Evolutionary conservation across 2,113 vertebrate species (phyloP).

Genomic region (Thamnophis sirtalis): DNA sequence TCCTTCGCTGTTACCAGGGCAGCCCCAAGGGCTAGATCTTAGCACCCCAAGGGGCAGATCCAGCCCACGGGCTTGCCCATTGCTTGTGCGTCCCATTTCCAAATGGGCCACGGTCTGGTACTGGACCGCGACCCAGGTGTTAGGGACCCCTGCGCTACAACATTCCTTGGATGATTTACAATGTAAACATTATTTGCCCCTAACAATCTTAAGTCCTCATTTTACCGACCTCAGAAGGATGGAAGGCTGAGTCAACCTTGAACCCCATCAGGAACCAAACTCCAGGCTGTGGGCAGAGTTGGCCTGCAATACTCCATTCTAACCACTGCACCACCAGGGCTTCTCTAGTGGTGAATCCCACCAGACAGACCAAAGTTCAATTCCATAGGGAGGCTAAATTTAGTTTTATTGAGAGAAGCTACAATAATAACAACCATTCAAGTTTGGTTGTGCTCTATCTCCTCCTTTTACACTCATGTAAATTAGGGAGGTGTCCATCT

Average conservation of each 20-base stretch:
- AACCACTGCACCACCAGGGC: background rate
- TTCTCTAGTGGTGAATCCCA: background rate
- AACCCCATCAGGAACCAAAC: background rate
- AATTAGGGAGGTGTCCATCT: background rate
- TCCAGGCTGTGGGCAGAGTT: background rate
- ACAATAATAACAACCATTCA: background rate
- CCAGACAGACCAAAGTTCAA: background rate
- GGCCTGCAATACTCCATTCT: background rate
- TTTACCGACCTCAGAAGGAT: background rate
- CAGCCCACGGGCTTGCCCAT: background rate
- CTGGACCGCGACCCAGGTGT: accelerated
- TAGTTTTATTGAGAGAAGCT: background rate
- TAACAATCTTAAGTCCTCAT: background rate
- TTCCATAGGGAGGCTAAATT: background rate
- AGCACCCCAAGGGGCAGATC: too few relatives aligned
- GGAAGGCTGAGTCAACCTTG: background rate
- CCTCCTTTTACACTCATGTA: background rate
- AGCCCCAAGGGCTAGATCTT: too few relatives aligned
- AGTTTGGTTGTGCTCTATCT: background rate
- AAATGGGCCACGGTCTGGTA: background rate
- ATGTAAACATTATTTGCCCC: background rate
- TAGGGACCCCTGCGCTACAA: background rate
- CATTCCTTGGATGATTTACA: background rate
- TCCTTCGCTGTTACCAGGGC: too few relatives aligned
- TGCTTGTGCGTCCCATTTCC: accelerated